Conservation (phyloP, 2,888 invertebrate species). For the Teleiodes luculella region DNA sequence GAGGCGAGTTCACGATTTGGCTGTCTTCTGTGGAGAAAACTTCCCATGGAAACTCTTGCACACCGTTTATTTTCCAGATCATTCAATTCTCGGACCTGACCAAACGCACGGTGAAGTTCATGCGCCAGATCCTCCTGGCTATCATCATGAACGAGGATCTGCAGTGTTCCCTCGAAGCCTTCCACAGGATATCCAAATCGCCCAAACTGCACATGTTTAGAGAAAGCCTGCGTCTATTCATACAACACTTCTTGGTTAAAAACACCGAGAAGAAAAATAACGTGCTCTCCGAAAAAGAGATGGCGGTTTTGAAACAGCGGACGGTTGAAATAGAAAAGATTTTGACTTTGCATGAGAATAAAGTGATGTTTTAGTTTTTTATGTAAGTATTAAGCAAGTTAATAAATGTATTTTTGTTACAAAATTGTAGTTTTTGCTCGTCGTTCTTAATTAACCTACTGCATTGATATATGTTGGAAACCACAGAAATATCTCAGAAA, state of each 20-base stretch:
- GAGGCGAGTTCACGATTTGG: too few relatives aligned
- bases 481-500: too few relatives aligned
- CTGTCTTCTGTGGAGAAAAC: too few relatives aligned
- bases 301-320: conserved; percentile 68
- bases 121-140: conserved; percentile 86
- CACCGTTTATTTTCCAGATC: conserved; percentile 76
- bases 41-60: too few relatives aligned
- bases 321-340: conserved; percentile 83
- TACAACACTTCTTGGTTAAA: conserved; percentile 90
- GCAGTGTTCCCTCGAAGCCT: conserved; percentile 80
- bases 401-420: neutral
- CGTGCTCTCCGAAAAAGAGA: conserved; percentile 50
- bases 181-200: conserved; percentile 84
- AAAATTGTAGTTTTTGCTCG: neutral
- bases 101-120: conserved; percentile 86
- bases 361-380: conserved; percentile 48
- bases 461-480: too few relatives aligned
- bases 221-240: conserved; percentile 90
- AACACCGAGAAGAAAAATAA: conserved; percentile 73
- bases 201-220: conserved; percentile 88
- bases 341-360: conserved; percentile 73
- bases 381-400: neutral
- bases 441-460: neutral
- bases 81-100: conserved; percentile 92
- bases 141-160: conserved; percentile 84